Evolutionary conservation across 1,140 invertebrate species (phyloP), one percentile per base, ranked within the genome.

Genomic region (Teleogryllus occipitalis): DNA sequence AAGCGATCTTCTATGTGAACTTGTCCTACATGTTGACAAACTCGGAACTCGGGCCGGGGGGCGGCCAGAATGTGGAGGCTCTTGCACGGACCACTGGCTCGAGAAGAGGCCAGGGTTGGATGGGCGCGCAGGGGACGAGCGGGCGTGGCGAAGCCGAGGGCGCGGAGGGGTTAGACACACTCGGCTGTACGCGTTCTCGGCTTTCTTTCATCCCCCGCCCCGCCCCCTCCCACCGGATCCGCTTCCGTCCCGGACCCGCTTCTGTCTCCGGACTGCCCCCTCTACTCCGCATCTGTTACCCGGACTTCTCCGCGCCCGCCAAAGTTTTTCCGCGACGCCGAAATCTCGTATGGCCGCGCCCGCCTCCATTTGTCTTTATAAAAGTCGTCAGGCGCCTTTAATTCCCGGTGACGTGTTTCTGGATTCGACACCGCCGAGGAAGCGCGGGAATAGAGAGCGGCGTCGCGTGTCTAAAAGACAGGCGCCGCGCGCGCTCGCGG

Each of bases 1-100:
- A 65, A 65, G 54, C 54, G 54, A 65, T 65, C 54, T 65, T 65
- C 54, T 18, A 65, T 65, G 54, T 65, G 54, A 65, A 65, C 54
- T 65, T 65, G 54, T 65, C 54, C 54, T 65, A 65, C 54, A 65
- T 65, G 54, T 65, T 65, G 54, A 65, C 54, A 65, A 65, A 65
- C 54, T 65, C 54, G 18, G 18, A 18, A 65, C 10, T 65, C 54
- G 54, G 10, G 54, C 18, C 2, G 54, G 2, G 54, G 18, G 54
- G 54, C 54, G 54, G 10, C 54, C 10, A 65, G 54, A 65, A 65
- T 65, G 54, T 65, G 54, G 54, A 65, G 54, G 54, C 54, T 65
- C 54, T 65, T 65, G 54, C 54, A 65, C 54, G 54, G 54, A 65
- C 54, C 54, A 65, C 54, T 65, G 54, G 18, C 10, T 65, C 54